These are phyloP conservation scores for Sebastiscus albofasciatus DNA, from an alignment of 2,797 vertebrate species.

Conservation along the genomic window DNA sequence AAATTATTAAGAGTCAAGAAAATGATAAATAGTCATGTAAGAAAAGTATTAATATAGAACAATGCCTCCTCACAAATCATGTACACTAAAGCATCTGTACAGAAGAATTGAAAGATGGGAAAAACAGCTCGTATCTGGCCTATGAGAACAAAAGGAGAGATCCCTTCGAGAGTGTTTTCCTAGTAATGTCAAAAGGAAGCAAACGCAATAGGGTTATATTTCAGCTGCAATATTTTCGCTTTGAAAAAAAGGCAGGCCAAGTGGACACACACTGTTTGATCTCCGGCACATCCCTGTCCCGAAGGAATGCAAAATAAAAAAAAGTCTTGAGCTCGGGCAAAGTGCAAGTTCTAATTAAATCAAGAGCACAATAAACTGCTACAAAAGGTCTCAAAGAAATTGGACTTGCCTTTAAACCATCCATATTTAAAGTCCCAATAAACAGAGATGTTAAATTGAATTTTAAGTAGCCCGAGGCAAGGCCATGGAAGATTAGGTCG, in stretches of 20 bases:
- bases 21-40: conserved; percentile 8
- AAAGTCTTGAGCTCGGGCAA: conserved; percentile 16
- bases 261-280: conserved; percentile 32
- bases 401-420: conserved; percentile 35
- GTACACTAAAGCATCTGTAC: neutral
- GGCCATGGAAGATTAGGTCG: conserved; percentile 38
- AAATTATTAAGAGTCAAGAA: conserved; percentile 41
- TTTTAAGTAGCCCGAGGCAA: conserved; percentile 50
- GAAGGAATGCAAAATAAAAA: neutral
- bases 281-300: neutral
- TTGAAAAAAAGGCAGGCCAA: conserved; percentile 20
- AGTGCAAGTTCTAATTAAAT: conserved; percentile 51
- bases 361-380: conserved; percentile 33
- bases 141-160: conserved; percentile 4
- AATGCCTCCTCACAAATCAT: neutral
- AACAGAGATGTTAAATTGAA: conserved; percentile 61
- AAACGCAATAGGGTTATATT: conserved; percentile 7
- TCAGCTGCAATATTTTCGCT: conserved; percentile 21
- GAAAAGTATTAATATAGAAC: neutral
- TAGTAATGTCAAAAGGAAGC: conserved; percentile 1
- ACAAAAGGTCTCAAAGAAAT: conserved; percentile 35
- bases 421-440: conserved; percentile 49
- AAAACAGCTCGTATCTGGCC: neutral
- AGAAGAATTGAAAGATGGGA: neutral
- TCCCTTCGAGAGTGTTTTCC: neutral